phyloP scores from a whole-genome alignment of 2,113 vertebrate genomes.

The Calidris pugnax region DNA sequence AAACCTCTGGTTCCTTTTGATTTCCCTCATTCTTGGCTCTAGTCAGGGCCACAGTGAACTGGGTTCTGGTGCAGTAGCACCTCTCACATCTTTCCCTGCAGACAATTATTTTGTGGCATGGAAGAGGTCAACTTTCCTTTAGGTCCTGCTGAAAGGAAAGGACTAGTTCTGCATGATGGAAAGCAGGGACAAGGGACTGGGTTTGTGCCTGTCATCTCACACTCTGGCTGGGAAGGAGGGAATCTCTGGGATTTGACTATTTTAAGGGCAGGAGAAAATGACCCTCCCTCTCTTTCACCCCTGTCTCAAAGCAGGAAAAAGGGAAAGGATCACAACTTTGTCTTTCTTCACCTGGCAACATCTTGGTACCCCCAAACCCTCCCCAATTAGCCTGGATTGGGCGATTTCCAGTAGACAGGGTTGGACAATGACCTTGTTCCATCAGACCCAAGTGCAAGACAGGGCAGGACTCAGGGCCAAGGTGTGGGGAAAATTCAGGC shows the following conservation, averaged over 20 bases:
- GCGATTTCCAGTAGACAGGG: background rate
- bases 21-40: background rate
- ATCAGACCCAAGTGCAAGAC: background rate
- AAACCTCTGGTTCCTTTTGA: background rate
- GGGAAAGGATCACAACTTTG: background rate
- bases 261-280: background rate
- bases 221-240: background rate
- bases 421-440: background rate
- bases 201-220: background rate
- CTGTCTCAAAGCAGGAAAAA: background rate
- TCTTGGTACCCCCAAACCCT: background rate
- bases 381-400: background rate
- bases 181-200: background rate
- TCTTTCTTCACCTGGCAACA: background rate
- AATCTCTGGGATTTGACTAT: background rate
- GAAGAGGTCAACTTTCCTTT: background rate
- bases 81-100: background rate
- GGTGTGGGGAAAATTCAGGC: background rate
- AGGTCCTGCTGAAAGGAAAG: background rate
- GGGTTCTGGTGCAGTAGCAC: accelerated
- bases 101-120: background rate
- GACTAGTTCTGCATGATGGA: background rate
- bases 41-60: background rate
- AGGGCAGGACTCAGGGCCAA: background rate
- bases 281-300: background rate